Percentiles rank a stretch among this genome's conserved stretches.
Evolutionary conservation across 2,888 invertebrate genomes (phyloP).

Genomic region (Petrophora chlorosata): DNA sequence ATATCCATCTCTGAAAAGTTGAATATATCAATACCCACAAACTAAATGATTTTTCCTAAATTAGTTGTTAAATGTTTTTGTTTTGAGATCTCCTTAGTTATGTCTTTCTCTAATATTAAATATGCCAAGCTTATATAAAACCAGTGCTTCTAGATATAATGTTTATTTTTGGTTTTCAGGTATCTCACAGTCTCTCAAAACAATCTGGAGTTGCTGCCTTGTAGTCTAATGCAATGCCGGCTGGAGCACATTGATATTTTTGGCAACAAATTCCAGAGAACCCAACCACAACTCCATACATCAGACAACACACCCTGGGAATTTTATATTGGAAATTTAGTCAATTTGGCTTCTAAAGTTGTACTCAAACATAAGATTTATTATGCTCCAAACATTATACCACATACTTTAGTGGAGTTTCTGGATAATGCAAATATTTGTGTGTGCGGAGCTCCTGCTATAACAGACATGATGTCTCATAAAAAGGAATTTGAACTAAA

Average conservation of each 20-base stretch:
- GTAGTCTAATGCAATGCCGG: slow-evolving; percentile 80
- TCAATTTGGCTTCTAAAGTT: slow-evolving; percentile 80
- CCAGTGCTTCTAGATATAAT: too few relatives aligned
- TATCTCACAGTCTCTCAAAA: slow-evolving; percentile 84
- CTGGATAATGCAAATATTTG: slow-evolving; percentile 86
- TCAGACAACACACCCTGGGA: slow-evolving; percentile 50
- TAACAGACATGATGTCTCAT: slow-evolving; percentile 55
- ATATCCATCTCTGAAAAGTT: too few relatives aligned
- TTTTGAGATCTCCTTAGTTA: too few relatives aligned
- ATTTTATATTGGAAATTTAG: slow-evolving; percentile 75
- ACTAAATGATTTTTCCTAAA: too few relatives aligned
- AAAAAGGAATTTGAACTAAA: slow-evolving; percentile 64
- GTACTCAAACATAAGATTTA: slow-evolving; percentile 78
- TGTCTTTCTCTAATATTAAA: too few relatives aligned
- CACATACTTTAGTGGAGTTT: slow-evolving; percentile 83
- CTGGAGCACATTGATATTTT: slow-evolving; percentile 84
- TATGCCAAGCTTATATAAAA: too few relatives aligned
- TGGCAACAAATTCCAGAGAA: slow-evolving; percentile 75
- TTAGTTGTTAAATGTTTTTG: too few relatives aligned
- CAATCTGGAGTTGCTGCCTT: slow-evolving; percentile 81
- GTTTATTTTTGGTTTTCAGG: slow-evolving; percentile 51
- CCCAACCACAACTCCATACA: slow-evolving; percentile 11
- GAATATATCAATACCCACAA: too few relatives aligned
- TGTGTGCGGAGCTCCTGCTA: slow-evolving; percentile 82
- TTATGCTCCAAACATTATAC: slow-evolving; percentile 84